Base-by-base conservation (phyloP, 1,140 invertebrate species). In the Drosophila erecta region DNA sequence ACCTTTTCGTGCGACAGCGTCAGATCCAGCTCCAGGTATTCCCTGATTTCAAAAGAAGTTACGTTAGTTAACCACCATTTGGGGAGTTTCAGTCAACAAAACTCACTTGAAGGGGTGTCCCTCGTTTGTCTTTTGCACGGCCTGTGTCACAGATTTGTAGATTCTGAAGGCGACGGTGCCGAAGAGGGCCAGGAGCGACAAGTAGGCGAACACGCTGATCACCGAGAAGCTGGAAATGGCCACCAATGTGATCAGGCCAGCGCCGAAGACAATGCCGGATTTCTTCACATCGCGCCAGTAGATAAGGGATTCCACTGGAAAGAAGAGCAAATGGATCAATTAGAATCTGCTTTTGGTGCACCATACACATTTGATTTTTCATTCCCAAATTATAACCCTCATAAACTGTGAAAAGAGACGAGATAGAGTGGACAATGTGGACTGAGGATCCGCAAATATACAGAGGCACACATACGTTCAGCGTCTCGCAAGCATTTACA, bases 91-190 rank as follows among this genome's bases (percentile, higher is more conserved):
- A 27, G 1, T 95, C 93, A 98, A 97, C 98, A 97, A 96, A 99
- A 99, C 95, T 95, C 93, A 98, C 97, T 98, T 98, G 96, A 99
- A 99, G 62, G 98, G 98, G 93, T 99, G 98, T 92, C 97, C 97
- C 91, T 99, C 98, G 81, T 96, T 96, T 74, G 98, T 98, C 93
- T 99, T 99, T 93, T 99, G 98, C 73, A 99, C 95, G 76, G 98
- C 98, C 91, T 98, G 97, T 92, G 99, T 95, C 78, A 99, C 95
- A 92, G 96, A 97, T 94, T 98, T 99, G 95, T 99, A 99, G 83
- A 99, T 95, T 92, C 98, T 96, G 95, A 98, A 99, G 91, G 95
- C 95, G 89, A 99, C 95, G 66, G 98, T 97, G 72, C 95, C 96
- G 47, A 94, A 94, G 43, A 99, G 95, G 76, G 95, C 93, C 59